Evolutionary conservation across 2,113 vertebrate species (phyloP), one percentile per base, ranked within the genome.

Genomic region (Mugil cephalus): DNA sequence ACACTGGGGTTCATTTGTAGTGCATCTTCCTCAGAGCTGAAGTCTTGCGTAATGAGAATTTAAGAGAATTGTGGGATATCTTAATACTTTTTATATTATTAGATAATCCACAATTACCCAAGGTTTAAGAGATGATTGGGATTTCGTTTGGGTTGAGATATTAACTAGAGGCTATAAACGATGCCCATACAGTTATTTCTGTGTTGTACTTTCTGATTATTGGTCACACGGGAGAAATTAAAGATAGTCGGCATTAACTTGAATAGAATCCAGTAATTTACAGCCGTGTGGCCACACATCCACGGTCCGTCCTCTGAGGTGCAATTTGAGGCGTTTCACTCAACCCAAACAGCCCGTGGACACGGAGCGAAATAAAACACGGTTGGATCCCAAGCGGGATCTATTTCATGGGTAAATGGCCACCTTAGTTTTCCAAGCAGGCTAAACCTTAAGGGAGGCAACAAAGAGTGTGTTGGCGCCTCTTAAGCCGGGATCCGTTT

Each of bases 401-500:
- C 50, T 64, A 59, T 64, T 76, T 80, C 52, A 67, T 67, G 56
- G 42, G 34, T 71, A 79, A 58, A 75, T 60, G 47, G 65, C 71
- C 65, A 79, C 48, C 55, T 12, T 69, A 47, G 69, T 43, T 51
- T 54, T 69, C 63, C 21, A 70, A 21, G 70, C 45, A 64, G 42
- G 19, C 17, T 66, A 45, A 79, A 78, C 79, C 60, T 70, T 36
- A 40, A 76, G 40, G 56, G 24, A 69, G 53, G 18, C 47, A 74
- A 64, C 59, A 80, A 77, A 69, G 51, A 56, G 65, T 53, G 53
- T 52, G 21, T 65, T 64, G 54, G 64, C 24, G 24, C 51, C 30
- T 48, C 45, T 80, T 48, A 64, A 80, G 52, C 34, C 60, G 40
- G 30, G 64, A 61, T 80, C 30, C 75, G 69, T 79, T 81, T 81